phyloP scores from a whole-genome alignment of 2,888 invertebrate genomes.

The Apamea monoglypha region DNA sequence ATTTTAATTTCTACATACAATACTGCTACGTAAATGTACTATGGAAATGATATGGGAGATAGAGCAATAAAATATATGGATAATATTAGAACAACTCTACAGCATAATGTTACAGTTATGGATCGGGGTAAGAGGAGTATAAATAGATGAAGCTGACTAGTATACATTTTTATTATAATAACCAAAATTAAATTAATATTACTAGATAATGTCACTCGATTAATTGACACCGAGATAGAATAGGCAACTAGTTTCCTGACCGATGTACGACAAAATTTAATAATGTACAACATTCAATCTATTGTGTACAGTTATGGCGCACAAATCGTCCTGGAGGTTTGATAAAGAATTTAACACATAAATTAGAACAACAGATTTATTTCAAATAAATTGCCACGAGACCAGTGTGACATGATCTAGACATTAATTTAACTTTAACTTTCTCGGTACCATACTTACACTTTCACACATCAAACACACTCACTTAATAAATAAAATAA shows the following conservation, averaged over 20 bases:
- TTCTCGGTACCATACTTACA: constrained; percentile 87
- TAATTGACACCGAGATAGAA: constrained; percentile 78
- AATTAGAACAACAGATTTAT: constrained; percentile 90
- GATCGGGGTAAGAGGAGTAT: constrained; percentile 78
- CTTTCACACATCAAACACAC: constrained; percentile 89
- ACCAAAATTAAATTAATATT: constrained; percentile 88
- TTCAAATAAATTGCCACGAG: constrained; percentile 90
- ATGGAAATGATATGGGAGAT: constrained; percentile 74
- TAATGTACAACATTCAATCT: constrained; percentile 65
- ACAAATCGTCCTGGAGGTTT: constrained; percentile 85
- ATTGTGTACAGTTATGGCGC: constrained; percentile 76
- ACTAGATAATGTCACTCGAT: constrained; percentile 90
- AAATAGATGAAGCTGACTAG: constrained; percentile 88
- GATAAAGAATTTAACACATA: constrained; percentile 87
- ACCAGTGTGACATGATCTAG: constrained; percentile 91
- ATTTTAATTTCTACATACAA: constrained; percentile 80
- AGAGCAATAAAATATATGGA: constrained; percentile 70
- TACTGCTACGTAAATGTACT: constrained; percentile 76
- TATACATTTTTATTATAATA: constrained; percentile 84
- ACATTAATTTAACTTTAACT: constrained; percentile 90
- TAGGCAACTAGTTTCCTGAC: constrained; percentile 87
- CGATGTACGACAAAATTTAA: constrained; percentile 71
- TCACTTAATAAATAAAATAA: constrained; percentile 91
- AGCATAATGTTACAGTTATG: constrained; percentile 76
- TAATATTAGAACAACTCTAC: constrained; percentile 70